phyloP scores from a whole-genome alignment of 2,113 vertebrate genomes.

The Pseudorhombus dupliciocellatus region DNA sequence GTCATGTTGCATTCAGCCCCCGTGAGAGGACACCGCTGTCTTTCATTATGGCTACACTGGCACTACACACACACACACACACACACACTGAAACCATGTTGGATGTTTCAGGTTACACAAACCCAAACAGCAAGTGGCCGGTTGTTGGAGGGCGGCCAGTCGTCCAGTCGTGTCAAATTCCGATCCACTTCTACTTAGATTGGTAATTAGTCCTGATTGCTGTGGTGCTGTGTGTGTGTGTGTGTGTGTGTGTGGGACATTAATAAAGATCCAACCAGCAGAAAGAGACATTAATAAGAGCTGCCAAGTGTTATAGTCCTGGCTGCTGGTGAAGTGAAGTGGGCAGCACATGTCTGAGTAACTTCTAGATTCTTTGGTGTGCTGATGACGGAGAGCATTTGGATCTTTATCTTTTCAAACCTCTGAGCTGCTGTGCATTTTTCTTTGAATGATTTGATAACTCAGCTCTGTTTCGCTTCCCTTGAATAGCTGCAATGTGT shows the following conservation, averaged over 20 bases:
- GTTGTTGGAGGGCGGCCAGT: not conserved
- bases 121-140: conserved; percentile 13
- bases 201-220: conserved; percentile 32
- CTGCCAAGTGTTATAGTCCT: not conserved
- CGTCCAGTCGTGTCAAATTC: conserved; percentile 35
- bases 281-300: conserved; percentile 6
- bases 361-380: not conserved
- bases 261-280: not conserved
- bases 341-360: too few relatives aligned
- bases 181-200: conserved; percentile 27
- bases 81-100: conserved; percentile 11
- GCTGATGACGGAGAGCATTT: not conserved
- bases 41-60: conserved; percentile 30
- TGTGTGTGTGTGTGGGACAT: conserved; percentile 3
- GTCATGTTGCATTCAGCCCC: conserved; percentile 35
- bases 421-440: too few relatives aligned
- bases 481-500: not conserved
- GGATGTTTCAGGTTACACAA: conserved; percentile 30
- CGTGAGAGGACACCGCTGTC: conserved; percentile 17
- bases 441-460: not conserved
- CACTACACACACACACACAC: not conserved
- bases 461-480: too few relatives aligned
- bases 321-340: too few relatives aligned
- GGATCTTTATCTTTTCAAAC: too few relatives aligned
- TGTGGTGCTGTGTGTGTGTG: not conserved